Base-by-base conservation (phyloP, 2,888 invertebrate genomes). In the Cryptus viduatorius region DNA sequence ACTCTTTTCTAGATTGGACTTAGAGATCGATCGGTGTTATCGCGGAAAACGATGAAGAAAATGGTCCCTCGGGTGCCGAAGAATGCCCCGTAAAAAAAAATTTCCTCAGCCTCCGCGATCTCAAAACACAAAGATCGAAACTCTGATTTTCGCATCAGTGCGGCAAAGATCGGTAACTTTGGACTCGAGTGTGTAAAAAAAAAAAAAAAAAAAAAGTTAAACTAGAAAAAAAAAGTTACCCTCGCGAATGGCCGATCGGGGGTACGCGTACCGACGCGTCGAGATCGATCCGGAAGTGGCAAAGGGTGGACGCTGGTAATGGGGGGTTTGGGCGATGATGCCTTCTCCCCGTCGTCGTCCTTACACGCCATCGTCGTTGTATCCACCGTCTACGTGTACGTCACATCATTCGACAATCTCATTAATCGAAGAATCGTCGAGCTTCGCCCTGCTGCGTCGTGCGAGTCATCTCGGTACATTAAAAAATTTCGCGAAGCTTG, bases 281-380 rank as follows among this genome's bases (percentile, higher is more conserved):
- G 89, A 89, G 89, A 89, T 91, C 88, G 89, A 90, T 90, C 89
- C 88, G 87, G 88, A 90, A 88, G 88, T 87, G 82, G 79, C 75
- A 24, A 84, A 75, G 82, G 84, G 84, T 71, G 92, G 88, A 88
- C 89, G 87, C 89, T 93, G 93, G 93, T 93, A 93, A 94, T 93
- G 93, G 93, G 93, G 92, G 92, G 90, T 91, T 92, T 92, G 90
- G 93, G 92, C 92, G 93, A 93, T 92, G 92, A 93, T 93, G 93
- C 93, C 92, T 93, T 93, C 90, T 93, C 92, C 92, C 91, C 91
- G 91, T 92, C 89, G 89, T 89, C 90, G 89, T 90, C 90, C 89
- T 91, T 90, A 88, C 89, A 84, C 90, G 88, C 88, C 90, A 90
- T 88, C 91, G 90, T 89, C 88, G 87, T 87, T 86, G 86, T 86